Evolutionary conservation across 2,888 invertebrate species (phyloP).

Genomic region (Anorthoa munda): DNA sequence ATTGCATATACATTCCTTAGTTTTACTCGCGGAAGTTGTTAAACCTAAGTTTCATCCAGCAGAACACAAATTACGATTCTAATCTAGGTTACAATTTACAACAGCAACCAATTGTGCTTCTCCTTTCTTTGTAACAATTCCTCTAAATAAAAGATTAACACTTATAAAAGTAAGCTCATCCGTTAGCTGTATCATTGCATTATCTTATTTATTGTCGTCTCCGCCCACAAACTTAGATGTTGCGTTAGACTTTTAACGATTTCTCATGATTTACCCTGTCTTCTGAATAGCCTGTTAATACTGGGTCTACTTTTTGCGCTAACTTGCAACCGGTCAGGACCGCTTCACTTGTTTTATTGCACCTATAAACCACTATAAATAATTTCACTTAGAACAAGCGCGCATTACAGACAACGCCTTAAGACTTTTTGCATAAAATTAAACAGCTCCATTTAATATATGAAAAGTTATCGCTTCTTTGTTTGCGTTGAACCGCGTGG

Average conservation of each 20-base stretch:
- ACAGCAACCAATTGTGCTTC: slow-evolving; percentile 17
- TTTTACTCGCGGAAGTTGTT: not conserved
- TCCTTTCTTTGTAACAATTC: slow-evolving; percentile 24
- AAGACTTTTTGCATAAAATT: slow-evolving; percentile 52
- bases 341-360: slow-evolving; percentile 62
- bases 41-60: not conserved
- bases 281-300: slow-evolving; percentile 75
- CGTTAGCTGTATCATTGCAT: slow-evolving; percentile 62
- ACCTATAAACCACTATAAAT: slow-evolving; percentile 63
- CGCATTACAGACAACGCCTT: slow-evolving; percentile 50
- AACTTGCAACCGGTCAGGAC: slow-evolving; percentile 77
- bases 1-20: not conserved
- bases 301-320: slow-evolving; percentile 81
- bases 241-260: slow-evolving; percentile 75
- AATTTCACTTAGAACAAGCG: slow-evolving; percentile 63
- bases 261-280: slow-evolving; percentile 83
- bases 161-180: slow-evolving; percentile 59
- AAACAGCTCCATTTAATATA: slow-evolving; percentile 45
- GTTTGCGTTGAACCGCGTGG: slow-evolving; percentile 53
- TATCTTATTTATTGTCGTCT: slow-evolving; percentile 79
- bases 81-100: slow-evolving; percentile 16
- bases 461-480: slow-evolving; percentile 48
- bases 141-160: slow-evolving; percentile 28
- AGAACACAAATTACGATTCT: slow-evolving; percentile 22
- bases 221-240: slow-evolving; percentile 75